Evolutionary conservation across 2,797 vertebrate genomes (phyloP), one percentile per base, ranked within the genome.

Genomic region (Periparus ater): DNA sequence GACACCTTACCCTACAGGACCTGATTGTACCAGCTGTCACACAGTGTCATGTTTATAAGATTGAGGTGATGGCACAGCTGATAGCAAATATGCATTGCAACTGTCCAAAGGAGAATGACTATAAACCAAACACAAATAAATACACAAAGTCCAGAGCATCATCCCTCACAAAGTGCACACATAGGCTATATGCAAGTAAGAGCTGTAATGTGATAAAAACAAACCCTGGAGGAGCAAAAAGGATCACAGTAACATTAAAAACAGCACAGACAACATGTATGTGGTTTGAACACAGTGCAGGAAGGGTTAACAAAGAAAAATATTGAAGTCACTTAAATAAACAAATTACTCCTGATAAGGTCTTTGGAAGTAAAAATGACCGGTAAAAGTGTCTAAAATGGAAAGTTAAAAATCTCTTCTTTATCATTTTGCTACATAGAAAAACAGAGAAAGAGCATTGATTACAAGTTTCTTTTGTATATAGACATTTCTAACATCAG

Each of bases 251-350:
- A 77, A 57, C 17, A 23, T 50, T 70, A 71, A 77, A 86, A 88
- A 25, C 29, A 62, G n/a, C 38, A 55, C 17, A 76, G 42, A 0
- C 11, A 76, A 78, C 60, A 67, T 6, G 2, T 5, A n/a, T 0
- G 2, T 18, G 8, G 17, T 29, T 72, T 51, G 29, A 73, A 70
- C 16, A 19, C 8, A n/a, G 42, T 3, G 4, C 11, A 34, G 60
- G 11, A 87, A 93, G 34, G 23, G 53, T 85, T 91, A 84, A 78
- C 32, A 89, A 80, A 77, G 53, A 74, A 82, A 89, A 85, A 83
- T 23, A 73, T 26, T 76, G 25, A 70, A 85, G 44, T 53, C 34
- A 27, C 15, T 58, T 70, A 81, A 87, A 80, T 55, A 93, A 92
- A 88, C n/a, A 88, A 76, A 47, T 47, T 22, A 40, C 18, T 83